Conservation (phyloP, 92 coral and sea anemone genomes). For the Heliopora coerulea region DNA sequence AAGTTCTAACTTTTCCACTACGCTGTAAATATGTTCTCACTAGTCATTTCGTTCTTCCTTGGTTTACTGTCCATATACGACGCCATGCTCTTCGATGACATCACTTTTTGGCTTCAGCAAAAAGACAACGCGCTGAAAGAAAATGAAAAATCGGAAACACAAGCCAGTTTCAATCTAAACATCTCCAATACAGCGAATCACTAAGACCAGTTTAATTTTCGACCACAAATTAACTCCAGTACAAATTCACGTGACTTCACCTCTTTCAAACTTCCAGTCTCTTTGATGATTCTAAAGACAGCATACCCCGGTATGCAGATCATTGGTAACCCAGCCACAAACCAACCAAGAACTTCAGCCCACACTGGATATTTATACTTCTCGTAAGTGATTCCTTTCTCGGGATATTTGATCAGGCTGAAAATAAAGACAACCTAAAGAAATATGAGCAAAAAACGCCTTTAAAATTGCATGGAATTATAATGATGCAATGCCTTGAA, state of each 20-base stretch:
- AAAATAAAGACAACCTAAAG: slow-evolving; percentile 69
- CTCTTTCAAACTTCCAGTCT: slow-evolving; percentile 44
- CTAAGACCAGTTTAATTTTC: no score
- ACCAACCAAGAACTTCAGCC: slow-evolving; percentile 85
- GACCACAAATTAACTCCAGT: no score
- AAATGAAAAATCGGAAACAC: not conserved
- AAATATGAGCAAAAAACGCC: not conserved
- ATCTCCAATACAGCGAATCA: no score
- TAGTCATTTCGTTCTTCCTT: no score
- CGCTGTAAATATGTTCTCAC: no score
- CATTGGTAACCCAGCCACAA: slow-evolving; percentile 67
- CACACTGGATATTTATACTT: slow-evolving; percentile 63
- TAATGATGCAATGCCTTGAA: no score
- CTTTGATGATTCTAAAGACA: slow-evolving; percentile 50
- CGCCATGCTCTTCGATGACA: not conserved
- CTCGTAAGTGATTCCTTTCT: slow-evolving; percentile 71
- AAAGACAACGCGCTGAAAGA: slow-evolving; percentile 39
- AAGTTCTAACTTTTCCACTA: no score
- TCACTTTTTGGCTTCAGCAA: slow-evolving; percentile 51
- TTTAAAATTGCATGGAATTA: not conserved
- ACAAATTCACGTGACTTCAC: no score
- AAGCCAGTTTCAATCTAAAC: no score
- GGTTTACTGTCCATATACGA: no score
- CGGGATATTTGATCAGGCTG: slow-evolving; percentile 64
- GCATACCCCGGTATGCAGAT: slow-evolving; percentile 64